Evolutionary conservation across 2,888 invertebrate species (phyloP), one percentile per base, ranked within the genome.

Genomic region (Sialis lutaria): DNA sequence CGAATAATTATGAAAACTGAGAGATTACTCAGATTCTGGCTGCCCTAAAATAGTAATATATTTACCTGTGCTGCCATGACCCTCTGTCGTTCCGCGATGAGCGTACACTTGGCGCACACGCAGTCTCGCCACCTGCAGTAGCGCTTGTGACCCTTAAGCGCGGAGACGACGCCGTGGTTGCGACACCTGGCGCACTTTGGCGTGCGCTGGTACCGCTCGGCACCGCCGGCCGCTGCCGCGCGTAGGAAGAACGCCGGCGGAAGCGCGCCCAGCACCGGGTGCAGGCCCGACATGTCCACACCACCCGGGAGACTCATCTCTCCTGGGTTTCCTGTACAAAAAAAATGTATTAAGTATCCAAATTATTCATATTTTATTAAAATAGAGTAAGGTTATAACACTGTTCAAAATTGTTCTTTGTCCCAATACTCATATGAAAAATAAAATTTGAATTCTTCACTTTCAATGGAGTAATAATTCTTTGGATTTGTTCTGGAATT

Each of bases 51-150:
- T 22, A 22, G 22, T 22, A 22, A 22, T 22, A 22, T 22, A 22
- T 22, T 22, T 22, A 22, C 22, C 39, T 91, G 90, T 46, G 96
- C 96, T 12, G 96, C 96, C 96, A 97, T 97, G 50, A 97, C 96
- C 39, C 96, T 74, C 67, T 97, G 96, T 51, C 96, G 69, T 70
- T 97, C 96, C 1, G 96, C 96, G 54, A 97, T 97, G 53, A 97
- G 77, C 12, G 93, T 96, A 70, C 96, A 97, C 70, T 97, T 97
- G 48, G 95, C 92, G 68, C 93, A 97, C 54, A 89, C 86, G 70
- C 97, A 97, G 70, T 97, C 96, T 51, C 90, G 70, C 95, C 93
- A 97, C 50, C 93, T 77, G 64, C 96, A 97, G 69, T 95, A 96
- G 9, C 96, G 78, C 68, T 92, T 92, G 72, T 89, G 89, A 1